Conservation (phyloP, 2,888 invertebrate genomes). For the Leptopterna dolabrata region DNA sequence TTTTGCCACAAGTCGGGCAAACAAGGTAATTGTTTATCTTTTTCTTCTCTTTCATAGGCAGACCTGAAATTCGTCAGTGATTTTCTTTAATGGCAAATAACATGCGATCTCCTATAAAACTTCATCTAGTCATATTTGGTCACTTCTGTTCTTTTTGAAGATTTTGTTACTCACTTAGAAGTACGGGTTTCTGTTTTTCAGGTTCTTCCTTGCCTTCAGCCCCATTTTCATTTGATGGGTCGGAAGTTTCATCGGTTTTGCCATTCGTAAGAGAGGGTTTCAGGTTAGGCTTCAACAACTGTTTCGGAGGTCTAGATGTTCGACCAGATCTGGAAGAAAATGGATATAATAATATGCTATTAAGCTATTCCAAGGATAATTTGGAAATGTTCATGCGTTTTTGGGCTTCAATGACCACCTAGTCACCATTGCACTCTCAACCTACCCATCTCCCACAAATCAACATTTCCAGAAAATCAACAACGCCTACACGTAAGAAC, state of each 20-base stretch:
- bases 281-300: conserved; percentile 71
- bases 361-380: neutral
- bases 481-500: no score
- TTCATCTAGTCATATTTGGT: neutral
- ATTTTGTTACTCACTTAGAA: neutral
- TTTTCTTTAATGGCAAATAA: neutral
- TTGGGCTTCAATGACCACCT: no score
- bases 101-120: neutral
- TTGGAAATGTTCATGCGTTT: neutral
- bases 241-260: neutral
- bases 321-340: conserved; percentile 68
- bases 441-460: no score
- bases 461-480: no score
- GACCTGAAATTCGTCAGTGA: neutral
- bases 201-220: neutral
- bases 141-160: no score
- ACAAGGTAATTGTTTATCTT: conserved; percentile 70
- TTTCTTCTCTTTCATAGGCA: conserved; percentile 65
- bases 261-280: neutral
- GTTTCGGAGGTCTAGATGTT: conserved; percentile 72
- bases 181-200: neutral
- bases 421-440: no score
- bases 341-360: neutral
- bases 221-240: neutral
- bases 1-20: conserved; percentile 75